Conservation (phyloP, 2,888 invertebrate species). For the Neoitamus cyanurus region DNA sequence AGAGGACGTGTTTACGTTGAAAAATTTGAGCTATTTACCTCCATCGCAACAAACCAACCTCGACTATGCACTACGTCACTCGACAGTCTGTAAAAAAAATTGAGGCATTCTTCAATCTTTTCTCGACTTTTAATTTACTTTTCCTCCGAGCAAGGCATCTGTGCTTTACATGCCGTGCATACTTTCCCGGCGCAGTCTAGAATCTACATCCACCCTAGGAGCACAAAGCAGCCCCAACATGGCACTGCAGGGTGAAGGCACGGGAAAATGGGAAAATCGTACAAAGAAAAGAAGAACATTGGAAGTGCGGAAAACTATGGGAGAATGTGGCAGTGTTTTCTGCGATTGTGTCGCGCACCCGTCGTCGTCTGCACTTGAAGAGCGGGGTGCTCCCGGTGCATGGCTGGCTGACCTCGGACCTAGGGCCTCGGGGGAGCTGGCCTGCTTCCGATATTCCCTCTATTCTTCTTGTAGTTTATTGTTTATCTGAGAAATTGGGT, state of each 20-base stretch:
- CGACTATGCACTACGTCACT: too few relatives aligned
- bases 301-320: not conserved
- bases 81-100: not conserved
- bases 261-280: not conserved
- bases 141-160: not conserved
- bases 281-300: not conserved
- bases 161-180: not conserved
- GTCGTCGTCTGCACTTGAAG: not conserved
- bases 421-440: not conserved
- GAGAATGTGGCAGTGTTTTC: not conserved
- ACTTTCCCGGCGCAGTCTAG: not conserved
- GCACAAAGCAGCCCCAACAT: not conserved
- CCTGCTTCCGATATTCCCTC: not conserved
- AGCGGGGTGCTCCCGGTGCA: too few relatives aligned
- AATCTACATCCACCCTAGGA: not conserved
- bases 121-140: not conserved
- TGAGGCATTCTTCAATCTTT: not conserved
- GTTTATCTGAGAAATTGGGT: not conserved
- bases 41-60: not conserved
- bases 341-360: not conserved
- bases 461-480: not conserved
- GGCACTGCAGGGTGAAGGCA: not conserved
- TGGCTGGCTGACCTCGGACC: not conserved
- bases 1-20: not conserved
- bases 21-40: not conserved